Conservation (phyloP, 2,797 vertebrate species). For the Cuculus canorus region DNA sequence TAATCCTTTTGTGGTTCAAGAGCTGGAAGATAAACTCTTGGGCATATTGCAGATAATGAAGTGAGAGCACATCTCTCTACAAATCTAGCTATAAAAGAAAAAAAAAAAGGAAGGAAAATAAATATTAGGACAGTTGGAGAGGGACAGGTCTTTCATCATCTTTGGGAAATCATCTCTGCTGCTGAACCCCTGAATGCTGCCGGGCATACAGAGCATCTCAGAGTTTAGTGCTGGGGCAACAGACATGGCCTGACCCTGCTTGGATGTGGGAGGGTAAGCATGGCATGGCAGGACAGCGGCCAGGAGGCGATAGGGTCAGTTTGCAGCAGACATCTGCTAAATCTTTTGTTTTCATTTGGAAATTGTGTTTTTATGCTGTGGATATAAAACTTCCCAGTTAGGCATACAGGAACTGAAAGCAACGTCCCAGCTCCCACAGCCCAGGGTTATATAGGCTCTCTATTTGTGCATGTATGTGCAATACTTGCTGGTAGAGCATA, state of each 20-base stretch:
- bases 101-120: neutral
- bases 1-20: constrained; percentile 19
- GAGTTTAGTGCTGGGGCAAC: neutral
- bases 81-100: neutral
- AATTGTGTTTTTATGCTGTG: neutral
- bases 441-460: neutral
- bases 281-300: neutral
- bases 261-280: neutral
- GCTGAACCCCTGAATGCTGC: neutral
- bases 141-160: neutral
- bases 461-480: neutral
- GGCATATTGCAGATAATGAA: neutral
- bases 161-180: neutral
- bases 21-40: neutral
- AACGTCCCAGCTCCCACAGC: neutral
- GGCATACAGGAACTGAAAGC: neutral
- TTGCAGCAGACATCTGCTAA: neutral
- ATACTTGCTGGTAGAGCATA: neutral
- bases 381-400: neutral
- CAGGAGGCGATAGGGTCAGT: neutral
- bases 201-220: neutral
- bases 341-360: neutral
- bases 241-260: neutral
- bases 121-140: neutral
- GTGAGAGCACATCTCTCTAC: neutral